Conservation (phyloP, 1,140 invertebrate genomes). For the Oreohelix idahoensis region DNA sequence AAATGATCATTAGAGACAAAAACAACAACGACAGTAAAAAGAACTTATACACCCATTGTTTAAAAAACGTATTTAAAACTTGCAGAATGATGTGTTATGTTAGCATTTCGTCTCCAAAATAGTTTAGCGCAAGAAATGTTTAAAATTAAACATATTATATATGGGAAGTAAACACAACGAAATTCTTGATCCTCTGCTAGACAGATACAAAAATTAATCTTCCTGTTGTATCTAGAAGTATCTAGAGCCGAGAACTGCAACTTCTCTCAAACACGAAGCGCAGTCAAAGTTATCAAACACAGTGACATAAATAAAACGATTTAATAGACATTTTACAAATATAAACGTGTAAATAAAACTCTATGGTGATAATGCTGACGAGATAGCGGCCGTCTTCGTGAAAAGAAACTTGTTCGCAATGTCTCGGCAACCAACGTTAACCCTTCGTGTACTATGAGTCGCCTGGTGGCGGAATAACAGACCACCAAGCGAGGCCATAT, state of each 20-base stretch:
- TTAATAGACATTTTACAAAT: constrained; percentile 1
- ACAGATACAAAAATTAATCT: background rate
- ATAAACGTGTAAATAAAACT: background rate
- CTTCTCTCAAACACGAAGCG: background rate
- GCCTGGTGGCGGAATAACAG: background rate
- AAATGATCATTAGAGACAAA: too few relatives aligned
- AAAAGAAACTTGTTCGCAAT: background rate
- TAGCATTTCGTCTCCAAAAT: too few relatives aligned
- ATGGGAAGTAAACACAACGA: background rate
- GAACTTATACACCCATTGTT: too few relatives aligned
- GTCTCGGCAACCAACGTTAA: background rate
- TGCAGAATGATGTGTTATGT: too few relatives aligned
- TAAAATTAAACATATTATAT: too few relatives aligned
- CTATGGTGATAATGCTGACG: background rate
- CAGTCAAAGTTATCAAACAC: background rate
- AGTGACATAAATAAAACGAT: background rate
- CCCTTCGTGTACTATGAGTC: background rate
- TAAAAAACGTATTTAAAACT: too few relatives aligned
- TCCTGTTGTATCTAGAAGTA: background rate
- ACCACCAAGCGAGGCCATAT: background rate
- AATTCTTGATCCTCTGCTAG: background rate
- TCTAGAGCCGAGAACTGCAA: background rate
- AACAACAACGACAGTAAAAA: too few relatives aligned
- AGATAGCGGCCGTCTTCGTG: background rate
- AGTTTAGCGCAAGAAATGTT: too few relatives aligned